These are phyloP conservation scores for Rhinopithecus roxellana DNA, from an alignment of 2,113 vertebrate genomes.

Conservation along the genomic window DNA sequence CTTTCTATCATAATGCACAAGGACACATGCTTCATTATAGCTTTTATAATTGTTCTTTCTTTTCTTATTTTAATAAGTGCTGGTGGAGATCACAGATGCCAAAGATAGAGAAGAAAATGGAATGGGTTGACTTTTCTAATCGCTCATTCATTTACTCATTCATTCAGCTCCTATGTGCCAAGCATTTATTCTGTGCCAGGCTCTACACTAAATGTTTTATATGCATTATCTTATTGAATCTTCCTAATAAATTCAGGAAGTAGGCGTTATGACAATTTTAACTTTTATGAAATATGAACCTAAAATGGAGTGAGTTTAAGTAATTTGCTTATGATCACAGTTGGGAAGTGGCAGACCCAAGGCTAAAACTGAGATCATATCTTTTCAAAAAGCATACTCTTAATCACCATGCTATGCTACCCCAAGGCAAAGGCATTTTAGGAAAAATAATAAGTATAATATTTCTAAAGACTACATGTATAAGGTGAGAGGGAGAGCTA, in stretches of 20 bases:
- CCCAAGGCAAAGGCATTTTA: not conserved
- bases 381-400: not conserved
- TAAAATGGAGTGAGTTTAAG: not conserved
- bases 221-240: not conserved
- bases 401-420: not conserved
- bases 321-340: not conserved
- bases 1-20: not conserved
- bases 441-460: not conserved
- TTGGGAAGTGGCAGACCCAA: not conserved
- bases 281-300: not conserved
- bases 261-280: not conserved
- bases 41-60: not conserved
- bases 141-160: not conserved
- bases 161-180: not conserved
- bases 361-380: not conserved
- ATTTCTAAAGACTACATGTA: not conserved
- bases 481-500: not conserved
- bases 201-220: not conserved
- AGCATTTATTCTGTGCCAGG: not conserved
- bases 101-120: not conserved
- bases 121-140: not conserved
- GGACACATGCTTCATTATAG: not conserved
- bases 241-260: not conserved
- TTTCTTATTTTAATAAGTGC: slow-evolving; percentile 9
- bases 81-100: not conserved